Percentiles rank a stretch among this genome's conserved stretches.
Conservation (phyloP, 2,797 vertebrate species). For the Phrynocephalus vlangalii region DNA sequence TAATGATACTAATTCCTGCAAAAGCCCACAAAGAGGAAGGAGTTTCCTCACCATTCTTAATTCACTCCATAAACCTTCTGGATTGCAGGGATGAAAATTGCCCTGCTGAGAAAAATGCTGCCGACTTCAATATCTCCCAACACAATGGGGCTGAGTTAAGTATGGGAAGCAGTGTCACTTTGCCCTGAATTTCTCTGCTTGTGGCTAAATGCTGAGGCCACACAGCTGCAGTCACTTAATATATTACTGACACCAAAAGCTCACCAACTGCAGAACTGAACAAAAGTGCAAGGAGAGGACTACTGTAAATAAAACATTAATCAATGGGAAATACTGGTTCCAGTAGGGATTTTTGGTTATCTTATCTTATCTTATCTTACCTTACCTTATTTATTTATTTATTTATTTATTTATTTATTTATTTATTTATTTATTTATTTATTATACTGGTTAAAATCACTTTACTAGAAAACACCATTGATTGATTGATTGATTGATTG, state of each 20-base stretch:
- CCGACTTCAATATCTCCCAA: slow-evolving; percentile 59
- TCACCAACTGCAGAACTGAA: background rate
- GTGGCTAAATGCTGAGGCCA: slow-evolving; percentile 3
- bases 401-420: no score
- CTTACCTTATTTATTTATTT: no score
- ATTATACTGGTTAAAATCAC: no score
- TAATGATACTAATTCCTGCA: slow-evolving; percentile 32
- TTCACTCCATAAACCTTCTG: slow-evolving; percentile 58
- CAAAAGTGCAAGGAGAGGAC: background rate
- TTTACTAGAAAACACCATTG: no score
- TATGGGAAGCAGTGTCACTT: slow-evolving; percentile 20
- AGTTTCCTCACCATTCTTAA: slow-evolving; percentile 56
- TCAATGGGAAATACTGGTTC: background rate
- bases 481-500: no score
- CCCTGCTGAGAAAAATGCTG: slow-evolving; percentile 55
- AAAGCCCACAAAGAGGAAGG: slow-evolving; percentile 57
- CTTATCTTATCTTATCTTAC: no score
- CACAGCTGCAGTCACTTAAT: background rate
- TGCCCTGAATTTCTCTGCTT: slow-evolving; percentile 44
- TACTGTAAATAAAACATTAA: background rate
- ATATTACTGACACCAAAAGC: background rate
- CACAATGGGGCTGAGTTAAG: slow-evolving; percentile 66
- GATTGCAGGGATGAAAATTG: slow-evolving; percentile 63
- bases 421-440: no score
- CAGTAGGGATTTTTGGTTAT: background rate